A percentile compares a stretch with the other conserved stretches of the same genome.
Evolutionary conservation across 2,113 vertebrate species (phyloP).

Genomic region (Corydoras sp.): DNA sequence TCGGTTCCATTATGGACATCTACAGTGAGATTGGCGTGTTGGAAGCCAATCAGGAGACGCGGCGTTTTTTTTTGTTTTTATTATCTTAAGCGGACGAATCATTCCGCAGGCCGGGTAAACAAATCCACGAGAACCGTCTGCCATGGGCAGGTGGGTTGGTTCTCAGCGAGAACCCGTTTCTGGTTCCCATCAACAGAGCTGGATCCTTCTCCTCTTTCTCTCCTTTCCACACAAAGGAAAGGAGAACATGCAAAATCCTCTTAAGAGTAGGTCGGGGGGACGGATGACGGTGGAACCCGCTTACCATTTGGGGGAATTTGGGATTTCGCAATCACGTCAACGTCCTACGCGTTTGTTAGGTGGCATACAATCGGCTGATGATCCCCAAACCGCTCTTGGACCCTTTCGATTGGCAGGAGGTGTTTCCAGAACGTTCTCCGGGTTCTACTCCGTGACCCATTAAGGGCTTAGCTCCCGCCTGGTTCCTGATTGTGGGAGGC

Average conservation of each 20-base stretch:
- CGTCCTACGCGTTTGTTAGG: not conserved
- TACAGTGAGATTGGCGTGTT: not conserved
- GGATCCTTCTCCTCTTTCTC: slow-evolving; percentile 26
- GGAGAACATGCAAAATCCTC: no score
- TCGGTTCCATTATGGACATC: not conserved
- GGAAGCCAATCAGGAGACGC: not conserved
- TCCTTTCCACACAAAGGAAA: no score
- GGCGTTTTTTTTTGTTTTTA: not conserved
- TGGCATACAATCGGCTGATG: not conserved
- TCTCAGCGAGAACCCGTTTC: not conserved
- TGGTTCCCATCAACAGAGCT: slow-evolving; percentile 16
- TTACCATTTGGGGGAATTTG: not conserved
- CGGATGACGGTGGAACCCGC: not conserved
- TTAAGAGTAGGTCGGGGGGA: no score
- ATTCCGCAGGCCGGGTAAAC: not conserved
- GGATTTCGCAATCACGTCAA: not conserved
- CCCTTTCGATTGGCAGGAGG: slow-evolving; percentile 15
- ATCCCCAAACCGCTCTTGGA: slow-evolving; percentile 5
- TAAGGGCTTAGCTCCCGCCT: not conserved
- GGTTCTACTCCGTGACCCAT: slow-evolving; percentile 14
- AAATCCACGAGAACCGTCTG: not conserved
- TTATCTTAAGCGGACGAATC: not conserved
- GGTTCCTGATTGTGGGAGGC: not conserved
- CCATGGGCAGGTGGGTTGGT: slow-evolving; percentile 6
- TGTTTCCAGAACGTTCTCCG: not conserved